Evolutionary conservation across 30 jellyfish, hydroid and myxozoan genomes (phyloP), one percentile per base, ranked within the genome.

Genomic region (Aurelia coerulea): DNA sequence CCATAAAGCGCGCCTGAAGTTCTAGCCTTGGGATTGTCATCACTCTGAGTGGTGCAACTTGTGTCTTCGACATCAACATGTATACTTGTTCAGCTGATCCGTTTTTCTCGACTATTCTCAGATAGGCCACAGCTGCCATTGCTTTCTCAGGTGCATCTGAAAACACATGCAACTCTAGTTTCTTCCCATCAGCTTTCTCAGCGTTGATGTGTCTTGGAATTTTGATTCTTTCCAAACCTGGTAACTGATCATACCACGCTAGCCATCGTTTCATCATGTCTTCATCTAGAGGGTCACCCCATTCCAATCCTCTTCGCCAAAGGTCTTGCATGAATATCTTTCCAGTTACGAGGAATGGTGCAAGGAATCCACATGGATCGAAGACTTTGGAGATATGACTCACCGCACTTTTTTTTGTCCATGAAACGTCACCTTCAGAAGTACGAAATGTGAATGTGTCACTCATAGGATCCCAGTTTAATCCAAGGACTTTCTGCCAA

Each of bases 81-180:
- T 72, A 32, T 23, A 42, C 33, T 35, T 54, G 37, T 58, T 11
- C 79, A 23, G 41, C 87, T 52, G 86, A 76, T 58, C 92, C 92
- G 59, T 34, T 56, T 70, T 32, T 39, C 68, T 49, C 16, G 54
- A 65, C 65, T 74, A 51, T 51, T 65, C 89, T 74, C 59, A 73
- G 42, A 41, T 85, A 85, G 9, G 89, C 85, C 10, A 41, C 83
- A 33, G 94, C 89, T 70, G 83, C 89, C 81, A 73, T 70, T 50
- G 89, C 94, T 51, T 75, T 66, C 76, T 74, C 94, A 42, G 89
- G 58, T 58, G 94, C 90, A 75, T 85, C 94, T 51, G 72, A 73
- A 75, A 85, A 85, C 63, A 73, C 79, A 73, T 63, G 84, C n/a
- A 85, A 33, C 75, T 75, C 83, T 51, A 68, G 65, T 73, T 70